Conservation (phyloP, 2,797 vertebrate genomes). For the Pachyuromys duprasi region DNA sequence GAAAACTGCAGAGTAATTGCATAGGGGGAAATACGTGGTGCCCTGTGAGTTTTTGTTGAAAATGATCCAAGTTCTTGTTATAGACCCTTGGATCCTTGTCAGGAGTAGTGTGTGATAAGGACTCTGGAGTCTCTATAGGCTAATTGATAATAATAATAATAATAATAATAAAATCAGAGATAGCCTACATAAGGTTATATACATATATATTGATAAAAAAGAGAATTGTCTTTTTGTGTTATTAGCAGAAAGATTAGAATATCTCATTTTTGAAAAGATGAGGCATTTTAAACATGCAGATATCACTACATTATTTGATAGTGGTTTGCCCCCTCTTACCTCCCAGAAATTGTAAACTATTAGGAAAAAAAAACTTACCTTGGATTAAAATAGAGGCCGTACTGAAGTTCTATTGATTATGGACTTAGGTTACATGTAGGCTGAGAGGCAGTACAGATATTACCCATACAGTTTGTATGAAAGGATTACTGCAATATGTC, state of each 20-base stretch:
- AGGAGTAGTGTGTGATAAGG: neutral
- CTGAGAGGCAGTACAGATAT: neutral
- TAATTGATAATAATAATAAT: too few relatives aligned
- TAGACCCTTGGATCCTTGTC: constrained; percentile 9
- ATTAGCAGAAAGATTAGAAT: neutral
- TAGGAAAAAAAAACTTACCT: neutral
- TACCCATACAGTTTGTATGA: neutral
- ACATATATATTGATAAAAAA: neutral
- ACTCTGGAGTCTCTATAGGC: neutral
- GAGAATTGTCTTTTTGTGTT: neutral
- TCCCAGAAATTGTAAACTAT: neutral
- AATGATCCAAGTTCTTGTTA: neutral
- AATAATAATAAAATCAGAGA: neutral
- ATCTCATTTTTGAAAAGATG: constrained; percentile 36
- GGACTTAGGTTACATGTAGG: neutral
- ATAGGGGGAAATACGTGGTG: neutral
- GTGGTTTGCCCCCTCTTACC: neutral
- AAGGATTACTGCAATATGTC: neutral
- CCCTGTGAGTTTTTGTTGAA: constrained; percentile 16
- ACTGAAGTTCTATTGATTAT: neutral
- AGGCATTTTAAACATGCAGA: neutral
- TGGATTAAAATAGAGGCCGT: neutral
- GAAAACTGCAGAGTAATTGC: constrained; percentile 30
- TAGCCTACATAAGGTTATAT: neutral
- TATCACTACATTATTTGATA: neutral